Evolutionary conservation across 92 coral and sea anemone genomes (phyloP).

Genomic region (Muricea muricata): DNA sequence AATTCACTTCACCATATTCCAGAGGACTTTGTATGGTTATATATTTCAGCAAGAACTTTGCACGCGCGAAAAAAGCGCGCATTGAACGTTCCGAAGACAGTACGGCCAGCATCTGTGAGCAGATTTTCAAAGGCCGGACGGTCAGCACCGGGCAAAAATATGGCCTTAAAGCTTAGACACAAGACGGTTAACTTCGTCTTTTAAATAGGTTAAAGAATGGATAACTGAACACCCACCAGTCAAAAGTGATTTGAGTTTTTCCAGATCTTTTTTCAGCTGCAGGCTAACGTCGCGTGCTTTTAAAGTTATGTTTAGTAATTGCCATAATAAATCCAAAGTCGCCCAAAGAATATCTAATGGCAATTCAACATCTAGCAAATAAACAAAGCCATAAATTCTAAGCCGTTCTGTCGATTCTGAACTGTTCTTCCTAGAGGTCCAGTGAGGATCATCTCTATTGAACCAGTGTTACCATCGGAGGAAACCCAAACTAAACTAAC

Average conservation of each 20-base stretch:
- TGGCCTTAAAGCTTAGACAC: neutral
- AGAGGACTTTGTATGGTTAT: too few species aligned
- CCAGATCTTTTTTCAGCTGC: neutral
- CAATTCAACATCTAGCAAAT: neutral
- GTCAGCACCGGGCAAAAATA: too few species aligned
- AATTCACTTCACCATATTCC: too few species aligned
- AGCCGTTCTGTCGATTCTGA: neutral
- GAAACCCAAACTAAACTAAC: neutral
- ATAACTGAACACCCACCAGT: neutral
- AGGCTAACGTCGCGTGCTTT: neutral
- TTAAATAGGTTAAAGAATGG: neutral
- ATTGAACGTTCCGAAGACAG: too few species aligned
- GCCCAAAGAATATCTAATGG: slow-evolving; percentile 21
- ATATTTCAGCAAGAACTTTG: too few species aligned
- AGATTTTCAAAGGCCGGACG: too few species aligned
- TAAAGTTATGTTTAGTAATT: neutral
- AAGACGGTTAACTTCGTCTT: neutral
- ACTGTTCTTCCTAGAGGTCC: neutral
- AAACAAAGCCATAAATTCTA: too few species aligned
- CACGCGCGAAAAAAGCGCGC: too few species aligned
- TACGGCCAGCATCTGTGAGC: too few species aligned
- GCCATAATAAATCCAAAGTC: neutral
- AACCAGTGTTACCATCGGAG: neutral
- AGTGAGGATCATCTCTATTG: neutral
- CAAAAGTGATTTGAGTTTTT: neutral